Conservation (phyloP, 2,888 invertebrate genomes). For the Hirtodrosophila alboralis region DNA sequence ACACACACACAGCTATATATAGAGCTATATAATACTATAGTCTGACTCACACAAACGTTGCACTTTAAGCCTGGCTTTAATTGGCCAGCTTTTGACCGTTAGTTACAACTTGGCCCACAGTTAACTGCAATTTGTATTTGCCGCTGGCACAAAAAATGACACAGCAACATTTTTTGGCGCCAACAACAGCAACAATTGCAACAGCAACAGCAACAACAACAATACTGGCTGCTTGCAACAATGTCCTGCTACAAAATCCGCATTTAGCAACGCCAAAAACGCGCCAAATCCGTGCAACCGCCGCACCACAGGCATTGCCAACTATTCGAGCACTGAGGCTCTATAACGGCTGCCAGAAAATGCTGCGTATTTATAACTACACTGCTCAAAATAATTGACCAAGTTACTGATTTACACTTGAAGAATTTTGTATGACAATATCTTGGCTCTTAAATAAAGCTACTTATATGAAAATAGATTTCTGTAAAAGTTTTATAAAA, state of each 20-base stretch:
- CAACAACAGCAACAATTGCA: conserved; percentile 16
- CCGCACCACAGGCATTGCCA: conserved; percentile 31
- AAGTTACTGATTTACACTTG: too few relatives aligned
- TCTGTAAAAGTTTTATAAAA: too few relatives aligned
- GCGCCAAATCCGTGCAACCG: conserved; percentile 37
- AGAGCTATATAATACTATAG: not conserved
- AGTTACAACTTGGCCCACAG: conserved; percentile 23
- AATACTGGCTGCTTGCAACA: conserved; percentile 38
- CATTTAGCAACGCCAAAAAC: conserved; percentile 52
- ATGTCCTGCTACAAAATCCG: conserved; percentile 40
- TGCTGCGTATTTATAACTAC: not conserved
- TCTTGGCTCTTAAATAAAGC: too few relatives aligned
- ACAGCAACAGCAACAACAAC: conserved; percentile 28
- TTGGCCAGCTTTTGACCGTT: conserved; percentile 9
- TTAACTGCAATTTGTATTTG: conserved; percentile 22
- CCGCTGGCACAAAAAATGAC: not conserved
- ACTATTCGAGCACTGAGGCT: conserved; percentile 17
- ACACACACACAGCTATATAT: not conserved
- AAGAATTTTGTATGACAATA: too few relatives aligned
- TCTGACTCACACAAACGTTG: conserved; percentile 2
- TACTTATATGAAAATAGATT: too few relatives aligned
- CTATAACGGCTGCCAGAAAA: not conserved
- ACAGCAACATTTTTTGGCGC: not conserved
- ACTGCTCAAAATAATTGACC: conserved; percentile 3
- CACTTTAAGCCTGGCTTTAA: conserved; percentile 47